Conservation (phyloP, 1,140 invertebrate genomes). For the Spodoptera litura region DNA sequence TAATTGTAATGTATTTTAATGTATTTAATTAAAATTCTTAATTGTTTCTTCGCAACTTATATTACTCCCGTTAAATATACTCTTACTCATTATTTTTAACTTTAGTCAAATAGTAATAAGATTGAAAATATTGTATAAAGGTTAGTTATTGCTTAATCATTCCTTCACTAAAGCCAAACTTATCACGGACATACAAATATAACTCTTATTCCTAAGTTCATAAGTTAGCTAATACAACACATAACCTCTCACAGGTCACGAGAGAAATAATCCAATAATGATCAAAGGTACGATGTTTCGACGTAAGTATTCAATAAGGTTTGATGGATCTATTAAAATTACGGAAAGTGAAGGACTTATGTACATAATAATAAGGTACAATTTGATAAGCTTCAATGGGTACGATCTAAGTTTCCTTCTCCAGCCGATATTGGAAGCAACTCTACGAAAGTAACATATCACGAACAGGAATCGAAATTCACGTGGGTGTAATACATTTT, state of each 20-base stretch:
- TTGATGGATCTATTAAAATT: slow-evolving; percentile 7
- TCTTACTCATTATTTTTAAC: no score
- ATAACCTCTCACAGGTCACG: not conserved
- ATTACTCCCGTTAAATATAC: no score
- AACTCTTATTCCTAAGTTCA: no score
- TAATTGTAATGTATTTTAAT: no score
- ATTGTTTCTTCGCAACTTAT: no score
- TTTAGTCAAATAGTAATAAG: no score
- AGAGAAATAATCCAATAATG: slow-evolving; percentile 25
- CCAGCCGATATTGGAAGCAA: slow-evolving; percentile 10
- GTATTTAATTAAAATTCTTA: no score
- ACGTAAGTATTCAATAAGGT: slow-evolving; percentile 3
- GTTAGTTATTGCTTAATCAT: no score
- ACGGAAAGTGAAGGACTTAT: slow-evolving; percentile 22
- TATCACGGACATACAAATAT: no score
- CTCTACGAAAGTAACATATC: not conserved
- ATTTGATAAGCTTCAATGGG: slow-evolving; percentile 26
- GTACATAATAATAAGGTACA: slow-evolving; percentile 3
- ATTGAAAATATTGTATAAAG: no score
- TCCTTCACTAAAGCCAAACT: no score
- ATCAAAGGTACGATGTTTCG: slow-evolving; percentile 17
- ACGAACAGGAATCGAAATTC: not conserved
- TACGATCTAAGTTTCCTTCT: slow-evolving; percentile 29
- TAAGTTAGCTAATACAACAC: not conserved
- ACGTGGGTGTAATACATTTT: not conserved